Evolutionary conservation across 2,888 invertebrate species (phyloP), one percentile per base, ranked within the genome.

Genomic region (Napeogenes sylphis): DNA sequence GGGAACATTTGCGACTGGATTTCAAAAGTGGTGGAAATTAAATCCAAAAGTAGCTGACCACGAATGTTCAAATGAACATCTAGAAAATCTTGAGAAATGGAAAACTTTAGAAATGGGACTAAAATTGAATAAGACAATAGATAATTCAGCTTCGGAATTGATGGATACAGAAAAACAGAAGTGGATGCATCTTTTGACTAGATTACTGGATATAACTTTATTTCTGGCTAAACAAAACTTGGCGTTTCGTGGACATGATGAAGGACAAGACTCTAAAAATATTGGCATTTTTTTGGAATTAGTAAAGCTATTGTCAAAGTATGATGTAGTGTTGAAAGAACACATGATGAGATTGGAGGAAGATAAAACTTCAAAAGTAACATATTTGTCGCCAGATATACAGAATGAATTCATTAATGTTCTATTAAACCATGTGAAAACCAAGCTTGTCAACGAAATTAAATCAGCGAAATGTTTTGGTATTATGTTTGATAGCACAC

Each of bases 1-100:
- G 30, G 13, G 54, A 61, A 61, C 56, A 61, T 61, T 61, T 61
- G 46, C 56, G 33, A 61, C 56, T 46, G 61, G 61, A 61, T 58
- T 42, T 58, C 53, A 58, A 30, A 58, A 58, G 53, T 58, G 53
- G 51, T 55, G 55, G n/a, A 58, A 53, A 51, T 30, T 58, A 58
- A 58, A 58, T 58, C 58, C 42, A 5, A 53, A 51, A 33, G n/a
- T 58, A 35, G 33, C 35, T 32, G 53, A 51, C 58, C 53, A 58
- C 30, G 53, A 58, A 58, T 21, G 21, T 58, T 53, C 58, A 38
- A 21, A 30, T 53, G 58, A 58, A 58, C 53, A 58, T 58, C 30
- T 53, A 58, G 58, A 38, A 53, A 58, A 58, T 58, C 5, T 58
- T 30, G 38, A 58, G 10, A 58, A 58, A 30, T 58, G 53, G 58